These are phyloP conservation scores for Lutjanus erythropterus DNA, from an alignment of 2,113 vertebrate genomes.

Conservation along the genomic window DNA sequence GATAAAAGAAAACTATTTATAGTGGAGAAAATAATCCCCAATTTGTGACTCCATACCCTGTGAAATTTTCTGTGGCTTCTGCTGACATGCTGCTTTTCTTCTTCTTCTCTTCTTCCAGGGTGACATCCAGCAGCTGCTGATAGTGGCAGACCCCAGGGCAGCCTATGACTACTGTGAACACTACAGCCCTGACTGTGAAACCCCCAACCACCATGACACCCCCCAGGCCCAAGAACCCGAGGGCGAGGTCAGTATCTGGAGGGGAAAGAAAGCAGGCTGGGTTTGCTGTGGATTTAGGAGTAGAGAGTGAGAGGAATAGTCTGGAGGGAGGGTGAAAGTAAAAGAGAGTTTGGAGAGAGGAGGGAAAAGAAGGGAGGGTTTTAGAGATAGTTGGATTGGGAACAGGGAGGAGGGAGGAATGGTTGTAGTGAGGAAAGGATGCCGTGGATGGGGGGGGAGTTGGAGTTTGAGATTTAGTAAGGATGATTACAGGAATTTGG, in stretches of 20 bases:
- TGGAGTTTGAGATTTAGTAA: conserved; percentile 23
- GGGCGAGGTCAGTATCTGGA: conserved; percentile 84
- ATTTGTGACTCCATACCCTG: neutral
- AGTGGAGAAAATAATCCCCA: neutral
- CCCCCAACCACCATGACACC: conserved; percentile 86
- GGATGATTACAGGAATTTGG: conserved; percentile 41
- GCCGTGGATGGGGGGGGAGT: neutral
- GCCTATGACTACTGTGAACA: conserved; percentile 98
- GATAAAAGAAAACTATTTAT: neutral
- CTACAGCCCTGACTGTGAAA: conserved; percentile 97
- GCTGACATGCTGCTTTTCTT: conserved; percentile 35
- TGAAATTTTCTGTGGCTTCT: conserved; percentile 30
- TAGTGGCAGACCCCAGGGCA: conserved; percentile 92
- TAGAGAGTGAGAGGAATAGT: neutral
- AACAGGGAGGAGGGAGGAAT: neutral
- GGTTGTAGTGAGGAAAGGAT: neutral
- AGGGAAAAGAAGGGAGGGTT: neutral
- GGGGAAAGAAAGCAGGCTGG: neutral
- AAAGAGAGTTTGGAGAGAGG: neutral
- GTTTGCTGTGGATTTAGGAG: conserved; percentile 19
- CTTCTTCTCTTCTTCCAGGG: conserved; percentile 84
- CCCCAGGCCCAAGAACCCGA: conserved; percentile 96
- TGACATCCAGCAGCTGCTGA: conserved; percentile 97
- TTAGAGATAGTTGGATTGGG: conserved; percentile 8
- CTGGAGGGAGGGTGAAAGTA: neutral